A percentile compares a stretch with the other conserved stretches of the same genome.
phyloP scores from a whole-genome alignment of 1,140 invertebrate genomes.

The Drosophila grimshawi region DNA sequence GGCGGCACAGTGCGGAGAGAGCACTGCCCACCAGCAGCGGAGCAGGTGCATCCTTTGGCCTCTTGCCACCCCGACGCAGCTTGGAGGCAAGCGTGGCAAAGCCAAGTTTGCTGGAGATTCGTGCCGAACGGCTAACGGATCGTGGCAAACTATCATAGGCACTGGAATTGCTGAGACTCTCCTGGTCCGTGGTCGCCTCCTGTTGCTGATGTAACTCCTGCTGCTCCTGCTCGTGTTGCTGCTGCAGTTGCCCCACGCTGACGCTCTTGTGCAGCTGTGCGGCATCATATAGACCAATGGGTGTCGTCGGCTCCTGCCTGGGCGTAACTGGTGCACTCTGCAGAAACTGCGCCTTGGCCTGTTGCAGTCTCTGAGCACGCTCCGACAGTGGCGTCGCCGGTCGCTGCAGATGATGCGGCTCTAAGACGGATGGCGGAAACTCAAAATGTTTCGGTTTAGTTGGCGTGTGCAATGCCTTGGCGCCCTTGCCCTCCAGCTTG shows the following conservation, averaged over 20 bases:
- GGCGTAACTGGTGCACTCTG: conserved; percentile 69
- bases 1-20: conserved; percentile 70
- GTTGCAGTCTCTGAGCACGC: conserved; percentile 86
- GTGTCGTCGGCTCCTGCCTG: conserved; percentile 51
- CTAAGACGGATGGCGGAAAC: conserved; percentile 49
- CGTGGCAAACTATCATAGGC: conserved; percentile 74
- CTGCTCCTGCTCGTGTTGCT: conserved; percentile 3
- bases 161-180: conserved; percentile 66
- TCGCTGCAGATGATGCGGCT: conserved; percentile 29
- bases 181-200: conserved; percentile 66
- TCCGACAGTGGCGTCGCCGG: conserved; percentile 81
- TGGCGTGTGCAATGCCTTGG: conserved; percentile 54
- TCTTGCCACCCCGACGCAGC: conserved; percentile 85
- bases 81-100: conserved; percentile 88
- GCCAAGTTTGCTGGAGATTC: conserved; percentile 85
- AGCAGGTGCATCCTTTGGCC: conserved; percentile 53
- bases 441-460: conserved; percentile 76
- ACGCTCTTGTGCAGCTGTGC: conserved; percentile 86
- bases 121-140: conserved; percentile 65
- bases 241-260: conserved; percentile 85
- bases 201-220: conserved; percentile 26
- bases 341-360: conserved; percentile 88
- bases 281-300: conserved; percentile 16
- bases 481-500: conserved; percentile 61
- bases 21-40: conserved; percentile 48